Conservation (phyloP, 2,113 vertebrate genomes). For the Phylloscopus whistleri region DNA sequence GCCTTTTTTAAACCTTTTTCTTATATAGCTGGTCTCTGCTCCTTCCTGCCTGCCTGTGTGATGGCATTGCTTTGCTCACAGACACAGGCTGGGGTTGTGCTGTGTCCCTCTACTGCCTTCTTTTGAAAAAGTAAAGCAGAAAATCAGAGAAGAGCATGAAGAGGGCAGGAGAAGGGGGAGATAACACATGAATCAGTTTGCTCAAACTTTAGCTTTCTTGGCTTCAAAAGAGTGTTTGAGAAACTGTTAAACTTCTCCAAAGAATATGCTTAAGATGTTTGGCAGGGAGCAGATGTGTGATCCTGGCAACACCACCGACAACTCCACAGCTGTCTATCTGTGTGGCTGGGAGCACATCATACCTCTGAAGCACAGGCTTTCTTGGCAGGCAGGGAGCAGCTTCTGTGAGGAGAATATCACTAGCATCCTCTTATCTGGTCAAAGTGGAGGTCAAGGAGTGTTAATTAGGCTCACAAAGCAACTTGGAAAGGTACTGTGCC, state of each 20-base stretch:
- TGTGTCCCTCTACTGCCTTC: neutral
- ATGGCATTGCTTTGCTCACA: neutral
- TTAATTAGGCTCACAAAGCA: neutral
- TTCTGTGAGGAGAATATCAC: neutral
- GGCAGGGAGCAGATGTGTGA: neutral
- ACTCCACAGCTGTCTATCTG: fast-evolving
- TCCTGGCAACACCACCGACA: neutral
- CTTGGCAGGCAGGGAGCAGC: neutral
- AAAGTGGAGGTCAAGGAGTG: neutral
- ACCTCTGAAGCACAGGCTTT: neutral
- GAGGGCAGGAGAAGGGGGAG: neutral
- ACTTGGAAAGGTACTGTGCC: neutral
- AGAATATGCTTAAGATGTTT: neutral
- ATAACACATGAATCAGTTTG: neutral
- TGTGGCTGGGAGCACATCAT: neutral
- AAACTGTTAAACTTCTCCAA: neutral
- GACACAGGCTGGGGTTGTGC: neutral
- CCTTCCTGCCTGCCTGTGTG: neutral
- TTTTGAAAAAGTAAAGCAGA: neutral
- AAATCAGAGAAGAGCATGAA: neutral
- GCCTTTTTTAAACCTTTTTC: neutral
- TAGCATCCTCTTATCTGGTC: neutral
- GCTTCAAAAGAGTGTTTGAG: neutral
- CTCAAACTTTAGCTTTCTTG: neutral
- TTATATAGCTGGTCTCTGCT: fast-evolving